phyloP scores from a whole-genome alignment of 2,113 vertebrate species.

The Entomyzon cyanotis region DNA sequence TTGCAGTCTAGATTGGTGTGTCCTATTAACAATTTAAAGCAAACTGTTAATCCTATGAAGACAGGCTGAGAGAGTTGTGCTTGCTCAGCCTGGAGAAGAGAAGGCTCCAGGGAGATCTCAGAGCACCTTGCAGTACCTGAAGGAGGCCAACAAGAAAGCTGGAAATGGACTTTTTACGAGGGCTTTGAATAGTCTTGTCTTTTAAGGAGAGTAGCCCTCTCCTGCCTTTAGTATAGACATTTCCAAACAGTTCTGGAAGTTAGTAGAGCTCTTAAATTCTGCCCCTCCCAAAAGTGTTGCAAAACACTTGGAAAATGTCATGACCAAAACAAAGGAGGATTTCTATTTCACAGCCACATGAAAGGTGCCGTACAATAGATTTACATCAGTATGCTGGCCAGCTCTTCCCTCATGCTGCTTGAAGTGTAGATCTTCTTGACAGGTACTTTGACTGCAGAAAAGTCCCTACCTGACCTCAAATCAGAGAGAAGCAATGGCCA shows the following conservation, averaged over 20 bases:
- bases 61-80: not conserved
- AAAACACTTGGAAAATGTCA: not conserved
- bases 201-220: not conserved
- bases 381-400: not conserved
- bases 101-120: not conserved
- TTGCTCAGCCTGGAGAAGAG: not conserved
- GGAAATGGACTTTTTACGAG: not conserved
- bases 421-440: not conserved
- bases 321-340: not conserved
- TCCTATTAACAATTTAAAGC: not conserved
- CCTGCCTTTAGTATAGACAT: not conserved
- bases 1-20: not conserved
- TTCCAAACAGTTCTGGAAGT: not conserved
- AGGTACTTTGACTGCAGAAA: not conserved
- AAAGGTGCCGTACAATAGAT: not conserved
- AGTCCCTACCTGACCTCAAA: conserved; percentile 7
- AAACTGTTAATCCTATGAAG: not conserved
- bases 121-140: not conserved
- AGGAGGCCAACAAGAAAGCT: not conserved
- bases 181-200: not conserved
- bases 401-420: not conserved
- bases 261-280: not conserved
- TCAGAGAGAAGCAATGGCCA: not conserved
- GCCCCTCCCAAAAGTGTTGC: not conserved
- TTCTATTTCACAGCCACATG: not conserved